A percentile compares a stretch with the other conserved stretches of the same genome.
Conservation (phyloP, 2,797 vertebrate species). For the Leucoraja ocellata region DNA sequence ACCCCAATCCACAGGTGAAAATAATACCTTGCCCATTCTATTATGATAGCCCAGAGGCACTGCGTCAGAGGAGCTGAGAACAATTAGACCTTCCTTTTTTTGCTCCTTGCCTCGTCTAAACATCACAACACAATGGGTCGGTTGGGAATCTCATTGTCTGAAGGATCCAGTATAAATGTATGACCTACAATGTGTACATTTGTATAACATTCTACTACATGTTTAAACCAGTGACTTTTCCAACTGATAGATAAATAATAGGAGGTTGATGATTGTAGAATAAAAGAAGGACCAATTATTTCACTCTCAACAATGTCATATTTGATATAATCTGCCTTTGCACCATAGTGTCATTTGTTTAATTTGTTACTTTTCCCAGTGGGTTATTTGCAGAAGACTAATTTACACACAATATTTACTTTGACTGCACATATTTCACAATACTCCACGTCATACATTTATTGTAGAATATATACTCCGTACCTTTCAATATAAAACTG, state of each 20-base stretch:
- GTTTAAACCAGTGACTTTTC: background rate
- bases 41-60: too few species aligned
- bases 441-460: background rate
- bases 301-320: constrained; percentile 19
- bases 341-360: background rate
- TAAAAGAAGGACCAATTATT: background rate
- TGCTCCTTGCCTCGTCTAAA: background rate
- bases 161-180: background rate
- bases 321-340: constrained; percentile 17
- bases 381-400: constrained; percentile 16
- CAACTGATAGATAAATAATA: background rate
- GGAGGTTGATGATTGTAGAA: background rate
- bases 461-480: background rate
- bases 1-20: background rate
- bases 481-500: background rate
- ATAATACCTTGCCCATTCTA: background rate
- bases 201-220: background rate
- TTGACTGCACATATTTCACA: background rate
- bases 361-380: constrained; percentile 1
- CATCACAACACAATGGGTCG: background rate
- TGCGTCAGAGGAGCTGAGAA: background rate
- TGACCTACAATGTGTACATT: background rate
- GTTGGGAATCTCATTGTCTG: background rate
- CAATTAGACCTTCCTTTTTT: background rate
- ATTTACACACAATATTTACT: background rate